phyloP scores from a whole-genome alignment of 2,888 invertebrate genomes.

The Crocallis elinguaria region DNA sequence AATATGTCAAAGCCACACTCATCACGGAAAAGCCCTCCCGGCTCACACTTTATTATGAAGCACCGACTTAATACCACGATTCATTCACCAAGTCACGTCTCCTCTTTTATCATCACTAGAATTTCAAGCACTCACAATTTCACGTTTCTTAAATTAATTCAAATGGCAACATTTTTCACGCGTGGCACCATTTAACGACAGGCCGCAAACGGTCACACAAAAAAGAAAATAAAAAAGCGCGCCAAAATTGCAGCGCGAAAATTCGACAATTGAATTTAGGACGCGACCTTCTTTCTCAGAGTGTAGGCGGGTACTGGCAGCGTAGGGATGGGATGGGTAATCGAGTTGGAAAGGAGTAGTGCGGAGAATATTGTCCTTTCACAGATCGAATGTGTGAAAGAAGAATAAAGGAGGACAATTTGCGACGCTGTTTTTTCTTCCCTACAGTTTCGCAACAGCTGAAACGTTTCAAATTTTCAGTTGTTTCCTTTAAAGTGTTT shows the following conservation, averaged over 20 bases:
- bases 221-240: slow-evolving; percentile 36
- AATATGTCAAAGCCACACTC: slow-evolving; percentile 17
- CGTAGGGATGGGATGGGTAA: slow-evolving; percentile 31
- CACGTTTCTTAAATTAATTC: background rate
- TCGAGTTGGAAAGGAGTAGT: slow-evolving; percentile 1
- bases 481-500: too few relatives aligned
- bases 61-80: slow-evolving; percentile 23
- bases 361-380: background rate
- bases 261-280: slow-evolving; percentile 35
- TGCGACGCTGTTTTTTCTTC: too few relatives aligned
- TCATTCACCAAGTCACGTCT: slow-evolving; percentile 34
- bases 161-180: slow-evolving; percentile 15
- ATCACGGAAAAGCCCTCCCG: slow-evolving; percentile 1
- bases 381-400: background rate
- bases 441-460: too few relatives aligned
- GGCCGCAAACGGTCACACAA: background rate
- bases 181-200: slow-evolving; percentile 4
- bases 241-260: slow-evolving; percentile 39
- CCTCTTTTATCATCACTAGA: slow-evolving; percentile 13
- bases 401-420: background rate
- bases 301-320: slow-evolving; percentile 41
- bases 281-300: slow-evolving; percentile 41
- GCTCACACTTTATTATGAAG: slow-evolving; percentile 14
- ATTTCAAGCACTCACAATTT: slow-evolving; percentile 2
- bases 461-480: too few relatives aligned